Conservation (phyloP, 1,140 invertebrate genomes). For the Megalopta genalis region DNA sequence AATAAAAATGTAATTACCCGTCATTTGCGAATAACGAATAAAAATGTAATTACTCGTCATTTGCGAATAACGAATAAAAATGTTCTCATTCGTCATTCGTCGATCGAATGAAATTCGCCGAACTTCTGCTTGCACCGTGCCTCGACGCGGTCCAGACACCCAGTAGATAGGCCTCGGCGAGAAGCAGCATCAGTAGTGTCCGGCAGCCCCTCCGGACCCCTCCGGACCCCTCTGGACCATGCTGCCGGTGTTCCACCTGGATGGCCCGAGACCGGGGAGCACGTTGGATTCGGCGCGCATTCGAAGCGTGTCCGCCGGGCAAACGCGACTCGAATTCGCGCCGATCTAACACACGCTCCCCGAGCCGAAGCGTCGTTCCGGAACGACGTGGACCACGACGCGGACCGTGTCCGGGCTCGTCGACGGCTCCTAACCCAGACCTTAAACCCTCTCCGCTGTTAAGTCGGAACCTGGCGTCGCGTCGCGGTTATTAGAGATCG, state of each 20-base stretch:
- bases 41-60: too few species aligned
- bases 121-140: too few species aligned
- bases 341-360: conserved; percentile 39
- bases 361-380: conserved; percentile 33
- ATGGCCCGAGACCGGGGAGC: conserved; percentile 8
- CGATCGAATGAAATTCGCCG: too few species aligned
- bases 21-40: too few species aligned
- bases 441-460: too few species aligned
- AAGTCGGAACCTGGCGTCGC: neutral
- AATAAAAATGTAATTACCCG: too few species aligned
- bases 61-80: too few species aligned
- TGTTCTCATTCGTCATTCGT: too few species aligned
- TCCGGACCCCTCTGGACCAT: neutral
- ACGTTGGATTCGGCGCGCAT: conserved; percentile 56
- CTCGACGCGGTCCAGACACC: too few species aligned
- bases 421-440: neutral
- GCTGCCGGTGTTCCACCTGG: conserved; percentile 8
- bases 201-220: neutral
- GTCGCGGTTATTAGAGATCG: conserved; percentile 46
- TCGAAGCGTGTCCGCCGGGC: conserved; percentile 54
- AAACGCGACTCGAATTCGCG: conserved; percentile 60
- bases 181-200: conserved; percentile 48
- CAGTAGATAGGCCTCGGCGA: conserved; percentile 30
- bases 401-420: neutral
- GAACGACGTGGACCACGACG: conserved; percentile 8